Conservation (phyloP, 2,888 invertebrate species). For the Eudemis profundana region DNA sequence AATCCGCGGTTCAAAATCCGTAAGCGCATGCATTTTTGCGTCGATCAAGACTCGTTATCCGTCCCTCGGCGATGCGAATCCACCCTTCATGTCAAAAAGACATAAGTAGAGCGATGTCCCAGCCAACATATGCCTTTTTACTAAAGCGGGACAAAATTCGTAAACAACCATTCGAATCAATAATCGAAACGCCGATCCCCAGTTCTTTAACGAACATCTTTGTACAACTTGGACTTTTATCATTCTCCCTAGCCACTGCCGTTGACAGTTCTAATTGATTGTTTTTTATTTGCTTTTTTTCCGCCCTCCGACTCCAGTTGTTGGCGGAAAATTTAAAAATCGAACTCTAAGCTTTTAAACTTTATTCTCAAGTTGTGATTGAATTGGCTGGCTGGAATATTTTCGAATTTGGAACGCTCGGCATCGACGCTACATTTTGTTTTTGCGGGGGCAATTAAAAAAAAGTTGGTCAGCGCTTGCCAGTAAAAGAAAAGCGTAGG, state of each 20-base stretch:
- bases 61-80: background rate
- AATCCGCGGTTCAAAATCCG: conserved; percentile 4
- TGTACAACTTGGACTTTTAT: conserved; percentile 55
- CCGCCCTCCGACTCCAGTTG: conserved; percentile 50
- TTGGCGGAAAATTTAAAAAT: conserved; percentile 65
- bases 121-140: background rate
- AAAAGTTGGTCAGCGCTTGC: conserved; percentile 4
- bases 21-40: conserved; percentile 15
- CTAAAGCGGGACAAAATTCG: conserved; percentile 7
- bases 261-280: conserved; percentile 82
- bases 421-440: conserved; percentile 37
- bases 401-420: conserved; percentile 41
- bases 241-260: conserved; percentile 64
- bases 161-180: conserved; percentile 43
- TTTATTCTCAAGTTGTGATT: conserved; percentile 64
- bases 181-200: conserved; percentile 47
- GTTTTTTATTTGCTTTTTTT: conserved; percentile 66
- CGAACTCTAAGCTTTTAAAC: conserved; percentile 49
- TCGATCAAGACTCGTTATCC: conserved; percentile 26
- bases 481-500: background rate
- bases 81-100: background rate
- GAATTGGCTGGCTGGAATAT: conserved; percentile 47
- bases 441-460: conserved; percentile 40
- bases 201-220: conserved; percentile 54
- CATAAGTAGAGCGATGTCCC: background rate